phyloP scores from a whole-genome alignment of 2,888 invertebrate species.

The Pocota personata region DNA sequence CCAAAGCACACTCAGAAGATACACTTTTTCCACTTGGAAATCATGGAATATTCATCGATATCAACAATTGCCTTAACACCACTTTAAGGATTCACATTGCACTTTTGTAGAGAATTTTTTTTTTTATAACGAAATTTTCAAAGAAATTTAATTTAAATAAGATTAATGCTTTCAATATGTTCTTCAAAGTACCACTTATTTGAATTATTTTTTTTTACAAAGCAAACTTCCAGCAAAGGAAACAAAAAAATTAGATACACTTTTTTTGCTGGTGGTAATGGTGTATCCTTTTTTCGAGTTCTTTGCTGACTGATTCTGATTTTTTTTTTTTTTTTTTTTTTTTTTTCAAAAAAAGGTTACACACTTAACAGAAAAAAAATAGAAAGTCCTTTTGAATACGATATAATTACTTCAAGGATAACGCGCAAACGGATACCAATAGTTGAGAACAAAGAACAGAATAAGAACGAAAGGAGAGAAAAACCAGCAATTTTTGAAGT shows the following conservation, averaged over 20 bases:
- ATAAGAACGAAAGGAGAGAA: not conserved
- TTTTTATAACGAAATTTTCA: not conserved
- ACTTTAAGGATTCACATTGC: conserved; percentile 42
- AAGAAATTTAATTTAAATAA: not conserved
- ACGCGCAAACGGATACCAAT: conserved; percentile 32
- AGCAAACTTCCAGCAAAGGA: not conserved
- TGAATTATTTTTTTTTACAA: not conserved
- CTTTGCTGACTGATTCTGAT: not conserved
- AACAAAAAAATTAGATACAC: conserved; percentile 61
- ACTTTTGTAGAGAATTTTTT: conserved; percentile 9
- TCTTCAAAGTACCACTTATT: not conserved
- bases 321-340: no score
- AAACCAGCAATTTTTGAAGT: conserved; percentile 16
- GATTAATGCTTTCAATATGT: conserved; percentile 41
- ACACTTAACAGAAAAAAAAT: not conserved
- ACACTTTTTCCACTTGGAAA: conserved; percentile 49
- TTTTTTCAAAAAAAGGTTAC: not conserved
- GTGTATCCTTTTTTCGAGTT: conserved; percentile 36
- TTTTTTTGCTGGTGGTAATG: conserved; percentile 53
- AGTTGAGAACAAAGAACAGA: conserved; percentile 26
- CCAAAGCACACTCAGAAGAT: conserved; percentile 55
- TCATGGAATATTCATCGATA: conserved; percentile 59
- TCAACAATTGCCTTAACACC: conserved; percentile 58
- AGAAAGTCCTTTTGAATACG: not conserved
- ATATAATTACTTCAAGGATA: conserved; percentile 59